Conservation (phyloP, 2,888 invertebrate genomes). For the Anthrax anthrax region DNA sequence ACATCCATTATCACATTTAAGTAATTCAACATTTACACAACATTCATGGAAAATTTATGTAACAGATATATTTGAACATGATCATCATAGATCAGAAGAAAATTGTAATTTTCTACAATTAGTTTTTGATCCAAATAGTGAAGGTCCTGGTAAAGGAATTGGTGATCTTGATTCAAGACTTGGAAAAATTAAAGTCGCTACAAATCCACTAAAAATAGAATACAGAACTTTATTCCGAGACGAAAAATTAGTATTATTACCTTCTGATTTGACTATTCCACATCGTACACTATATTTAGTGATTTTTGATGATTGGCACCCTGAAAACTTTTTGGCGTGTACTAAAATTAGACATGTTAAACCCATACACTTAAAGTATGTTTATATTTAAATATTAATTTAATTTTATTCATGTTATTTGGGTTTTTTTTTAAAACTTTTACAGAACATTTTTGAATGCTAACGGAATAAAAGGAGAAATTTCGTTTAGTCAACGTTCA, state of each 20-base stretch:
- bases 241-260: constrained; percentile 52
- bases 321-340: constrained; percentile 66
- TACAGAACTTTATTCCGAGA: constrained; percentile 46
- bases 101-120: constrained; percentile 75
- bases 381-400: constrained; percentile 10
- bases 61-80: constrained; percentile 72
- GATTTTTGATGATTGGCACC: constrained; percentile 60
- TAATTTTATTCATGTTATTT: not conserved
- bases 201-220: constrained; percentile 42
- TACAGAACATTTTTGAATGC: constrained; percentile 55
- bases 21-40: constrained; percentile 39
- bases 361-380: constrained; percentile 56
- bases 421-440: constrained; percentile 8
- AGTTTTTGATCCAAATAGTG: constrained; percentile 69
- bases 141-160: constrained; percentile 49
- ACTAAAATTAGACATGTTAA: constrained; percentile 59
- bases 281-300: constrained; percentile 68
- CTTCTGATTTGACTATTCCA: constrained; percentile 59
- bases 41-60: constrained; percentile 83
- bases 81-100: constrained; percentile 51
- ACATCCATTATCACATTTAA: not conserved
- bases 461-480: constrained; percentile 65
- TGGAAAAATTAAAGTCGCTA: constrained; percentile 59
- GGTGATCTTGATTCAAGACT: constrained; percentile 67
- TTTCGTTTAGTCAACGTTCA: constrained; percentile 64